Evolutionary conservation across 2,888 invertebrate species (phyloP), one percentile per base, ranked within the genome.

Genomic region (Gisinianus flammeolus): DNA sequence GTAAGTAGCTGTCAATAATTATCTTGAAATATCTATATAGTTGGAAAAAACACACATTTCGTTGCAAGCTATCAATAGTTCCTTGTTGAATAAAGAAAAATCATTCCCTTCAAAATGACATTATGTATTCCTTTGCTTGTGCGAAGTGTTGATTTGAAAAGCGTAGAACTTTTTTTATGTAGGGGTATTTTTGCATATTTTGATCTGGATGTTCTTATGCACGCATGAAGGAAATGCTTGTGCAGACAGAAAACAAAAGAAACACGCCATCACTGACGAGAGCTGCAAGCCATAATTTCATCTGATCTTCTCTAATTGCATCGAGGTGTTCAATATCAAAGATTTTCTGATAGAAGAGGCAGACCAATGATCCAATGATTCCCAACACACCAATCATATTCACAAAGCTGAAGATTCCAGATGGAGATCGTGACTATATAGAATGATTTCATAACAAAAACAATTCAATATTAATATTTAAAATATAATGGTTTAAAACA

Each of bases 381-480:
- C 80, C 81, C 0, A 84, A 0, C 30, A 84, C 54, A 1, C 81
- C 83, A 54, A 82, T 81, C 2, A 79, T 69, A 62, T 82, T 83
- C 72, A 83, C 80, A 76, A 83, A 79, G n/a, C 83, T 72, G 66
- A 67, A 79, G 16, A 82, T 74, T 22, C 77, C 78, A n/a, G 58
- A 30, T 62, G 82, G 81, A 28, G 80, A 81, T 22, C 81, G 81
- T 26, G 81, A 73, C 83, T 83, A 68, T 10, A 79, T n/a, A 78
- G 33, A 22, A 54, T 12, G 77, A 33, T 69, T 12, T 67, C 52
- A 73, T 10, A 24, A 70, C 22, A 16, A 33, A 12, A 26, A 52
- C 52, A 75, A 54, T 54, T 22, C 12, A 75, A 52, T 52, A 24
- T 35, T 75, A 4, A 31, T 35, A 22, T 33, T 69, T 8, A 2